These are phyloP conservation scores for Tachuris rubrigastra DNA, from an alignment of 2,113 vertebrate genomes.

Conservation along the genomic window DNA sequence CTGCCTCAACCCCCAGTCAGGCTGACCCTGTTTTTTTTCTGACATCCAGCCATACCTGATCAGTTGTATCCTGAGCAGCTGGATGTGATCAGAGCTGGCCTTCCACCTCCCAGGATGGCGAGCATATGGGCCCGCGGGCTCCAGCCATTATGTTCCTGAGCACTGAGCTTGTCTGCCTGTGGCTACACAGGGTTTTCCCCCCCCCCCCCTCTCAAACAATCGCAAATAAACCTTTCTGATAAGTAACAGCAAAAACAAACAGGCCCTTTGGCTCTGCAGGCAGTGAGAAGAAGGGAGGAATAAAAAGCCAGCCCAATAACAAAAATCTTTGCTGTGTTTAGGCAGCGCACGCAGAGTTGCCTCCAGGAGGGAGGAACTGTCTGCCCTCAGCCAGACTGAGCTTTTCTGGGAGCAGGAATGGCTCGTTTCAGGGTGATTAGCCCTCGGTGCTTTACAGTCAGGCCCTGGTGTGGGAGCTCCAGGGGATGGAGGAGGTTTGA, in stretches of 20 bases:
- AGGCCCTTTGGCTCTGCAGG: constrained; percentile 56
- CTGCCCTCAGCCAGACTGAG: background rate
- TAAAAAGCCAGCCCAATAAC: background rate
- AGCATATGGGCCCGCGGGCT: constrained; percentile 53
- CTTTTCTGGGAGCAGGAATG: background rate
- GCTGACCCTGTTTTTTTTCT: background rate
- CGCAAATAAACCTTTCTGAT: constrained; percentile 62
- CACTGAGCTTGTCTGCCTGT: constrained; percentile 47
- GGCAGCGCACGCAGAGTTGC: background rate
- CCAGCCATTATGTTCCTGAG: constrained; percentile 55
- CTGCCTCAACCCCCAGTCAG: background rate
- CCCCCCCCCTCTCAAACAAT: constrained; percentile 32
- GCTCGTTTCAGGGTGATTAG: background rate
- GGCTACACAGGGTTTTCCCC: background rate
- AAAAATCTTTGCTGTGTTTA: background rate
- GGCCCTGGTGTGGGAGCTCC: background rate
- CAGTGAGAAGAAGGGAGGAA: constrained; percentile 3
- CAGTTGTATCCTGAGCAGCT: constrained; percentile 29
- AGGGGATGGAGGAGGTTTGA: background rate
- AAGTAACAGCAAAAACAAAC: constrained; percentile 61
- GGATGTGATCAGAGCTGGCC: constrained; percentile 58
- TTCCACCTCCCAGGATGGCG: constrained; percentile 40
- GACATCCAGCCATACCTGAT: constrained; percentile 53
- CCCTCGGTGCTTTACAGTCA: background rate
- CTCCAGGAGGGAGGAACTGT: background rate